These are phyloP conservation scores for Heterochromis multidens DNA, from an alignment of 2,113 vertebrate species.

Conservation along the genomic window DNA sequence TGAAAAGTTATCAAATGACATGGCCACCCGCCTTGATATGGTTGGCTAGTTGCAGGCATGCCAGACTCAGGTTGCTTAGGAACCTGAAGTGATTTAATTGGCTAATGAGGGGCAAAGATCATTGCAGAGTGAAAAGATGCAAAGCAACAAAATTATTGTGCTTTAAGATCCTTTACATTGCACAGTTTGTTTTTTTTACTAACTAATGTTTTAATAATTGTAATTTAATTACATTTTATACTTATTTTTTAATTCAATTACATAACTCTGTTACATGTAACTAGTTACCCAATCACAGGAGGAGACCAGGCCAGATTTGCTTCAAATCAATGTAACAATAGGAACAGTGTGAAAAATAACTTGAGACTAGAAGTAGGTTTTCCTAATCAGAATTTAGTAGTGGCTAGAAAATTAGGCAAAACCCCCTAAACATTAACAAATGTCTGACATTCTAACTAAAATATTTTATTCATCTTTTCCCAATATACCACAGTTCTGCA, in stretches of 20 bases:
- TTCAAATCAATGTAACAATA: constrained; percentile 25
- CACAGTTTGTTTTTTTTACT: not conserved
- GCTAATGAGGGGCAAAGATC: not conserved
- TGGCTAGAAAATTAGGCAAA: not conserved
- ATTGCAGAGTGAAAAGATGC: not conserved
- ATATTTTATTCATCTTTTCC: not conserved
- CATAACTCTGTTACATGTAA: not conserved
- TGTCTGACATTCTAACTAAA: not conserved
- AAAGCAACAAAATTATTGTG: not conserved
- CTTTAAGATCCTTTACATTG: not conserved
- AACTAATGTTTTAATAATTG: not conserved
- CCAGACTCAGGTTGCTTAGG: not conserved
- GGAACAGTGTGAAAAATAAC: not conserved
- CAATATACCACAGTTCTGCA: not conserved
- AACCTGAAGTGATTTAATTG: not conserved
- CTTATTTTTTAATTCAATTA: not conserved
- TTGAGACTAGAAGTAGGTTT: constrained; percentile 3
- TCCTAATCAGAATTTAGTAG: not conserved
- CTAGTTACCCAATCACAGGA: not conserved
- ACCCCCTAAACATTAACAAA: not conserved
- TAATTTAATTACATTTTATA: too few relatives aligned
- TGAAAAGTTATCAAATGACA: accelerated
- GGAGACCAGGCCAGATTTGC: not conserved
- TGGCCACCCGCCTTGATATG: not conserved
- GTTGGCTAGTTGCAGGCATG: not conserved